Evolutionary conservation across 1,140 invertebrate species (phyloP), one percentile per base, ranked within the genome.

Genomic region (Dreissena polymorpha): DNA sequence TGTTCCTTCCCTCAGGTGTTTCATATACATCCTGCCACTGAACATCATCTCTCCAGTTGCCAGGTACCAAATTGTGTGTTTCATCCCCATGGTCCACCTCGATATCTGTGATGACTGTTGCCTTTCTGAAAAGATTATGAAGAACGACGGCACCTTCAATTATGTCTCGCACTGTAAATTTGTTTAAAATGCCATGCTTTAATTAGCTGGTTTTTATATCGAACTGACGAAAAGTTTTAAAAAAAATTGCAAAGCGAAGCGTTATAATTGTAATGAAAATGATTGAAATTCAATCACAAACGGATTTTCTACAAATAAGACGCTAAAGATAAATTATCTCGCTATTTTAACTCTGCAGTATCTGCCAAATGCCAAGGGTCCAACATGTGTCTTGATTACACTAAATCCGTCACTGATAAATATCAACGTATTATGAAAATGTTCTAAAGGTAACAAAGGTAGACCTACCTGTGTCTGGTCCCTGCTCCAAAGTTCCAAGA

Each of bases 61-160:
- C 77, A 79, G 77, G 77, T 29, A 79, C 67, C 25, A 79, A n/a
- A 64, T 79, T 79, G 65, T 79, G 77, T 71, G 53, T 39, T 65
- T 70, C 64, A 69, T 79, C 77, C 67, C 49, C 77, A 69, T 79
- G 67, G 77, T 79, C 64, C 77, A 79, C 77, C 67, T 79, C 77
- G 64, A 21, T 71, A 27, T 50, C 50, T 71, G 23, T 14, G 50
- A 79, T 79, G 64, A 57, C 64, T 70, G 77, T 65, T 27, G 55
- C 8, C 50, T 64, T 79, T 69, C 64, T 79, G 65, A 79, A 65
- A n/a, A 79, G 67, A 64, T 79, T 79, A 64, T 79, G 77, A 51
- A 79, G 77, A 27, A 79, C 53, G 77, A 79, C 77, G 70, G 49
- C 29, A 49, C 63, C 67, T 64, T 79, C 77, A 69, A 71, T 71